Base-by-base conservation (phyloP, 2,797 vertebrate species). In the Anguilla megastoma region DNA sequence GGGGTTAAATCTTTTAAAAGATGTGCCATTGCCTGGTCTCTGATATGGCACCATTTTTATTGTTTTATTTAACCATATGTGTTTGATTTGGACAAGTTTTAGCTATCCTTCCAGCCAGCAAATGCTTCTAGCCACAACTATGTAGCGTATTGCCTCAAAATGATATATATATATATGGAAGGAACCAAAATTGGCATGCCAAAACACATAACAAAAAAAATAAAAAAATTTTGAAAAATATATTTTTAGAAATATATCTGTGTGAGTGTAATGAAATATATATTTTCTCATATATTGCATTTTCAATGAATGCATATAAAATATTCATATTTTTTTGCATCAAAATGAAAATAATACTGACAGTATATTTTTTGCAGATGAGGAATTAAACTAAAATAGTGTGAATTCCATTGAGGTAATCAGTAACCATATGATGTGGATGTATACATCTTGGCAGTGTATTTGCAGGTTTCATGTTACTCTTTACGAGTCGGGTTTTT, bases 401-500 rank as follows among this genome's bases (percentile, higher is more conserved):
- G 33, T 41, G 33, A 60, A 66, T 58, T 30, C 83, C 30, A 24
- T 50, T 50, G 24, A n/a, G 24, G 41, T n/a, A 48, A 50, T 41
- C 18, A 79, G 18, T 48, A 21, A 9, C 36, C 9, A 8, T 10
- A 21, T n/a, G 3, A 18, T 52, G 50, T 86, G 80, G 74, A 60
- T 85, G 84, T 66, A 63, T 86, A 58, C 54, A 91, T 86, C 89
- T 86, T 52, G 86, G 69, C 30, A 14, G 71, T 27, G 58, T 85
- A 45, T 56, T 86, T 85, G 79, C 87, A 89, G 88, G 89, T 84
- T 88, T 87, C 56, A 84, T 48, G 88, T 89, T 88, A 76, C 45
- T 82, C 50, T 69, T 84, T 87, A 41, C 8, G 86, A 76, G 54
- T 27, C 52, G 83, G 52, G 45, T 18, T 89, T 45, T 85, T 87